Conservation (phyloP, 2,113 vertebrate genomes). For the Carlito syrichta region DNA sequence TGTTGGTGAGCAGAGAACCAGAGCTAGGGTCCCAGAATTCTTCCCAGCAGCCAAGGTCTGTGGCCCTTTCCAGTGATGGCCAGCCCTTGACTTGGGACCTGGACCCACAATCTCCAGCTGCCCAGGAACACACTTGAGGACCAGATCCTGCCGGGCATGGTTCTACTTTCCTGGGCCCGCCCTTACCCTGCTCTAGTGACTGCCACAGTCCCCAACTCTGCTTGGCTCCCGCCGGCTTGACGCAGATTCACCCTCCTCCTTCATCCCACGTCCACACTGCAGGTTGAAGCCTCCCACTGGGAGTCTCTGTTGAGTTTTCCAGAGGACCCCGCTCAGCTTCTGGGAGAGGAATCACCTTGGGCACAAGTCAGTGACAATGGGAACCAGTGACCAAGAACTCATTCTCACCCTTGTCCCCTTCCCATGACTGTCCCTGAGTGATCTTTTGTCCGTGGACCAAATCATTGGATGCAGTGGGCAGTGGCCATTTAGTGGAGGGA, state of each 20-base stretch:
- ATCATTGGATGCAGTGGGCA: accelerated
- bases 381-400: background rate
- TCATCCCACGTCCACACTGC: background rate
- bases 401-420: background rate
- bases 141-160: background rate
- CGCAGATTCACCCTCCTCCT: background rate
- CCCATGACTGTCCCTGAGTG: background rate
- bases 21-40: accelerated
- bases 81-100: accelerated
- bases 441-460: background rate
- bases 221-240: background rate
- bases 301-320: background rate
- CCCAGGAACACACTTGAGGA: too few relatives aligned
- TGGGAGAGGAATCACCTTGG: background rate
- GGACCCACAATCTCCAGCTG: background rate
- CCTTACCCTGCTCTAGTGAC: background rate
- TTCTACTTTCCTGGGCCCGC: background rate
- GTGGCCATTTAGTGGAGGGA: too few relatives aligned
- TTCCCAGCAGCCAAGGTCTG: accelerated
- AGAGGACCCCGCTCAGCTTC: background rate
- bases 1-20: accelerated
- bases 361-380: background rate
- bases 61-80: accelerated
- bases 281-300: too few relatives aligned
- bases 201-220: background rate